Evolutionary conservation across 1,140 invertebrate genomes (phyloP), one percentile per base, ranked within the genome.

Genomic region (Araneus ventricosus): DNA sequence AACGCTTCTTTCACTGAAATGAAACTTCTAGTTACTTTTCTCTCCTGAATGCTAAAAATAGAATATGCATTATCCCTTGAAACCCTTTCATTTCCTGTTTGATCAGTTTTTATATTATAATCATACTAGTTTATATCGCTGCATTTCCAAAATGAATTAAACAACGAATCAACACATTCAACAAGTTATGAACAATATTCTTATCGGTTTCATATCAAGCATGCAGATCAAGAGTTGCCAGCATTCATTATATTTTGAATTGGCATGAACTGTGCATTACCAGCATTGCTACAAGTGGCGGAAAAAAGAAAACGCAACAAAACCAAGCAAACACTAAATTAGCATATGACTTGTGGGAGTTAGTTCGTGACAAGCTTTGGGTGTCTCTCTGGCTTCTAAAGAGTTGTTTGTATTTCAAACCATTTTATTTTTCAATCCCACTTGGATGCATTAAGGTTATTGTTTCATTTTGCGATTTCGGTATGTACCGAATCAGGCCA

Each of bases 311-410:
- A 67, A 7, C 3, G 14, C n/a, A 67, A 30, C 14, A 75, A 75
- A 1, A 30, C 30, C 20, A 75, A 37, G 30, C 34, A 34, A 75
- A 75, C 17, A 4, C 30, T 30, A 75, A 75, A 75, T 75, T 75
- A 75, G 70, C 70, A 75, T 75, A 75, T 75, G 8, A 34, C 70
- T 75, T 75, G 70, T 75, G 34, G 70, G 70, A 75, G 70, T 75
- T 75, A 20, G 20, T 20, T 34, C 70, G 70, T 75, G 70, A 75
- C 70, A 75, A 34, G 70, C 30, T 75, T 75, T 75, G 70, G 70
- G 70, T 37, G 70, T 75, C 34, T 75, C 70, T 75, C 30, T 75
- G 30, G 70, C 34, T 34, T 75, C 70, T 34, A 75, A 75, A 75
- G 70, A 75, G 30, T 75, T 75, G 70, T 75, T 75, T 75, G 30